These are phyloP conservation scores for Drosophila tanythrix DNA, from an alignment of 2,888 invertebrate species.

Conservation along the genomic window DNA sequence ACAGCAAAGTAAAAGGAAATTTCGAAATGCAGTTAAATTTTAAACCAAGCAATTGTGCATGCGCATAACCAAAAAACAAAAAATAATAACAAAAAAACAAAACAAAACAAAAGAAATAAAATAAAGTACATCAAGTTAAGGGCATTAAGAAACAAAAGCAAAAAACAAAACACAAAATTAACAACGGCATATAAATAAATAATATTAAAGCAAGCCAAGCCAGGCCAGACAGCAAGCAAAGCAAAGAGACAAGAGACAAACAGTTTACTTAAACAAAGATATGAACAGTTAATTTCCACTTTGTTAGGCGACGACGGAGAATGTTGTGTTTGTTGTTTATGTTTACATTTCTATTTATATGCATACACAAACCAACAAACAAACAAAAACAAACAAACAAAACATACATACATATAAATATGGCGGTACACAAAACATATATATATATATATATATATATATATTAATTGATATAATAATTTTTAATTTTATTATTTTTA, in stretches of 20 bases:
- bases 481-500: constrained; percentile 74
- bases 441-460: constrained; percentile 42
- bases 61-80: constrained; percentile 63
- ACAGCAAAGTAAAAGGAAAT: constrained; percentile 47
- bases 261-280: constrained; percentile 16
- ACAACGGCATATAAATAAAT: constrained; percentile 23
- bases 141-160: constrained; percentile 12
- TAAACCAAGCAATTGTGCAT: constrained; percentile 65
- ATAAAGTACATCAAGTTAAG: constrained; percentile 24
- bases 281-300: constrained; percentile 42
- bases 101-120: constrained; percentile 6
- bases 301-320: constrained; percentile 34
- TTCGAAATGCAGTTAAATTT: constrained; percentile 66
- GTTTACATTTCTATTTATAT: constrained; percentile 42
- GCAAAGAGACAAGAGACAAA: constrained; percentile 43
- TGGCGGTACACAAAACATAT: constrained; percentile 45
- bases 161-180: constrained; percentile 31
- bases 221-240: constrained; percentile 52
- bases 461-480: constrained; percentile 65
- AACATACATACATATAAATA: constrained; percentile 37
- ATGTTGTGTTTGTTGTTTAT: constrained; percentile 58
- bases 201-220: constrained; percentile 47
- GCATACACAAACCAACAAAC: constrained; percentile 20
- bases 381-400: constrained; percentile 14
- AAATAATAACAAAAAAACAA: constrained; percentile 13